Percentiles rank a stretch among this genome's conserved stretches.
Evolutionary conservation across 2,888 invertebrate species (phyloP).

Genomic region (Timema podura): DNA sequence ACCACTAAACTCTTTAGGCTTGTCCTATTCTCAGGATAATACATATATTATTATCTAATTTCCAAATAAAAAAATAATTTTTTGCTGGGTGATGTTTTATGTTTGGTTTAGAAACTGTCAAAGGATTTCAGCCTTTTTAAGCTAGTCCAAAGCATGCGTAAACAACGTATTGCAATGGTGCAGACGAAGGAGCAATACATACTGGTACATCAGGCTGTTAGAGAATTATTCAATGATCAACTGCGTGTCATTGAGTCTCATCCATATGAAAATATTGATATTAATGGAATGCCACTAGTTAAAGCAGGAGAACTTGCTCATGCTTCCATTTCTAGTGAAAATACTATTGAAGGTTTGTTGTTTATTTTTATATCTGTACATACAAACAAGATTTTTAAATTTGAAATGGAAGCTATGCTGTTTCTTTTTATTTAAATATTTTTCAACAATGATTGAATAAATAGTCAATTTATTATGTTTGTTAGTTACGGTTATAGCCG

Average conservation of each 20-base stretch:
- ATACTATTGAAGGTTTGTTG: constrained; percentile 18
- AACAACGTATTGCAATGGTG: constrained; percentile 53
- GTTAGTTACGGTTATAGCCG: no score
- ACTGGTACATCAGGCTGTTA: constrained; percentile 51
- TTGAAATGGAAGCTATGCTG: no score
- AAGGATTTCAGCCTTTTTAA: constrained; percentile 49
- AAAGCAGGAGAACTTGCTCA: constrained; percentile 39
- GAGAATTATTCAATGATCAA: constrained; percentile 51
- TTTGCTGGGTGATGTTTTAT: neutral
- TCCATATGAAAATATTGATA: constrained; percentile 51
- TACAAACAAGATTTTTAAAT: no score
- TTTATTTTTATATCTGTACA: no score
- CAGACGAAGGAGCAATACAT: constrained; percentile 54
- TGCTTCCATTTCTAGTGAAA: constrained; percentile 33
- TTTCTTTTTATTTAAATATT: no score
- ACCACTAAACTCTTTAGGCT: no score
- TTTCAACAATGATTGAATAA: no score
- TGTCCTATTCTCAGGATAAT: no score
- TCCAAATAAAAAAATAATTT: neutral
- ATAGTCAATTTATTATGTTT: no score
- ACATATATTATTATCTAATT: no score
- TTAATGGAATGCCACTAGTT: constrained; percentile 43
- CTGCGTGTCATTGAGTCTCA: constrained; percentile 51
- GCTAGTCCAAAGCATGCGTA: constrained; percentile 51
- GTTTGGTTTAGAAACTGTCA: constrained; percentile 43